Base-by-base conservation (phyloP, 2,113 vertebrate genomes). In the Uria lomvia region DNA sequence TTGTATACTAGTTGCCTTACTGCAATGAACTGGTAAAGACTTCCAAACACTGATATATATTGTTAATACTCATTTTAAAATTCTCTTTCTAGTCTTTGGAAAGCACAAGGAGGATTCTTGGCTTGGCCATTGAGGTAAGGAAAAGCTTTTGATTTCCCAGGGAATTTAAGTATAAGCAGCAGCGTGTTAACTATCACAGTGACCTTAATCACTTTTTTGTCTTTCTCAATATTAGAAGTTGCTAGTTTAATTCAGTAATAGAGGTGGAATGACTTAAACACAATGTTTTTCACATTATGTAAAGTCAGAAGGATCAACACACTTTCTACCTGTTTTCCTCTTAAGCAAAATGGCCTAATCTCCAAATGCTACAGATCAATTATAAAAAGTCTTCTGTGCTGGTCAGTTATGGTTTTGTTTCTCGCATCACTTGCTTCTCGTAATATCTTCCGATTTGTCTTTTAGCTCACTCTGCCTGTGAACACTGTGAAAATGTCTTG, bases 81-180 rank as follows among this genome's bases (percentile, higher is more conserved):
- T 93, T 90, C 62, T 95, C 50, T 84, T 89, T 86, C 38, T 98
- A 99, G 99, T 99, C 99, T 65, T 98, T 99, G 98, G 99, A 99
- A 97, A 99, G 99, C 97, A 99, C 99, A 72, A 98, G 99, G 77
- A 98, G 99, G 97, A 99, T 99, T 98, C 98, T 99, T 88, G 98
- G 98, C 95, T 85, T 99, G 98, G 99, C 99, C 42, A 98, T 99
- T 92, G 99, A 99, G 99, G 99, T 99, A 98, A 99, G 98, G 27
- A 94, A 93, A 62, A 74, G 17, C 23, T 94, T 90, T 83, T 63
- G 3, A 82, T 29, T 74, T 90, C n/a, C 15, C 7, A 81, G 45
- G 42, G 36, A 16, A 15, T 30, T 70, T 20, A 45, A 58, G 12
- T 79, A 34, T n/a, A 63, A 82, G 70, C 32, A 84, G 32, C 26